Base-by-base conservation (phyloP, 1,140 invertebrate genomes). In the Drosophila micromelanica region DNA sequence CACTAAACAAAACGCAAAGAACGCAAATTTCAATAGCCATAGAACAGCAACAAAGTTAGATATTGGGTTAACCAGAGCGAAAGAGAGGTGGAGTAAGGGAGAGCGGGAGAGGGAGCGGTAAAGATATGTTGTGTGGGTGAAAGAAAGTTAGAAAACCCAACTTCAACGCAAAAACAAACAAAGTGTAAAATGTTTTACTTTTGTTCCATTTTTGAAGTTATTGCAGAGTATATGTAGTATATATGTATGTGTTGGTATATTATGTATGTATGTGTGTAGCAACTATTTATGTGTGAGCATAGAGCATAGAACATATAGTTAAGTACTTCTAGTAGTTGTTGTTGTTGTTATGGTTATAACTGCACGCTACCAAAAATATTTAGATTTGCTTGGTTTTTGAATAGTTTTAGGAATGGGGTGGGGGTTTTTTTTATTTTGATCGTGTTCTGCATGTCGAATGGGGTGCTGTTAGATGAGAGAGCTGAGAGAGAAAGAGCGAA, bases 161-260 rank as follows among this genome's bases (percentile, higher is more conserved):
- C 63, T 67, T 73, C 23, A 73, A 73, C 55, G 55, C 63, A 73
- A 68, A 64, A 67, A 65, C 54, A 71, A 72, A 72, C 60, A 71
- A 63, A 49, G 63, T 73, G 63, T 54, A 55, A 40, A 60, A 73
- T 23, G 38, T 57, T 5, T 67, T 37, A 43, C 13, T 55, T 6
- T 37, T 67, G 40, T 9, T 32, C 32, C 3, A 45, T 57, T 45
- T 30, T 56, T 42, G 13, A 13, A 60, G 17, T 43, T 52, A 60
- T 60, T 65, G 61, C 60, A 51, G 40, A 55, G 46, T 15, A 48
- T 27, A 30, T 35, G 35, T 40, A 15, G 23, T 59, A 12, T 60
- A 51, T 32, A 27, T 64, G 15, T 56, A 4, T 48, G 15, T 65
- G 15, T 63, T 11, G 13, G 54, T 48, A 15, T 60, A 15, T 60